Conservation (phyloP, 2,888 invertebrate species). For the Orthonychiurus folsomi region DNA sequence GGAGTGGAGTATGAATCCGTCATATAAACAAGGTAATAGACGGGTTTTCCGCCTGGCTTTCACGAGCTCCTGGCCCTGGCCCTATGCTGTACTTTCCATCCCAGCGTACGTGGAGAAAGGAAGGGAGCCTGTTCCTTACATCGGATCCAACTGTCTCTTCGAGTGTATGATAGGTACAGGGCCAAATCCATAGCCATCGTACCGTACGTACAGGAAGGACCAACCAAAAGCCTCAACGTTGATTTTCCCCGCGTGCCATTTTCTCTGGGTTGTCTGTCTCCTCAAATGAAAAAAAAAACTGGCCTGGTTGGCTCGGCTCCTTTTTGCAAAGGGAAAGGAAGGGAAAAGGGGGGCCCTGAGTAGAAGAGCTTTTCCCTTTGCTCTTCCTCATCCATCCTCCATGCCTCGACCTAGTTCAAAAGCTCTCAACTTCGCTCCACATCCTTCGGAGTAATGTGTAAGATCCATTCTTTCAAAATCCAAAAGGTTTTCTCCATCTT, state of each 20-base stretch:
- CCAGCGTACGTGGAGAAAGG: too few relatives aligned
- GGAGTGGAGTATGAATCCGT: conserved; percentile 7
- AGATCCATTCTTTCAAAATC: too few relatives aligned
- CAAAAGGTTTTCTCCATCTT: too few relatives aligned
- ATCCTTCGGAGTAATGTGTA: too few relatives aligned
- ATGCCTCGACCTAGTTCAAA: too few relatives aligned
- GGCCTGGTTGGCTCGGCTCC: too few relatives aligned
- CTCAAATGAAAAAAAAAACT: background rate
- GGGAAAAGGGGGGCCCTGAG: background rate
- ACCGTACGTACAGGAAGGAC: too few relatives aligned
- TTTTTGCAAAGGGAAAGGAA: background rate
- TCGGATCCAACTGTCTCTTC: background rate
- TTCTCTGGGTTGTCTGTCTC: background rate
- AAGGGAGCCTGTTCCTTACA: too few relatives aligned
- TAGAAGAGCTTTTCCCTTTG: too few relatives aligned
- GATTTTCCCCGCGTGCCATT: background rate
- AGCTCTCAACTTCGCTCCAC: too few relatives aligned
- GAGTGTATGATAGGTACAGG: conserved; percentile 1
- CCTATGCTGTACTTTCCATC: background rate
- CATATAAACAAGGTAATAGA: conserved; percentile 10
- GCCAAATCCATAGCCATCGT: too few relatives aligned
- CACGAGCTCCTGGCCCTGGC: background rate
- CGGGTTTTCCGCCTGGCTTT: background rate
- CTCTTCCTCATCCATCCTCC: too few relatives aligned
- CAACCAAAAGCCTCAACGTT: background rate